Percentiles rank a stretch among this genome's conserved stretches.
These are phyloP conservation scores for Drosophila suboccidentalis DNA, from an alignment of 2,888 invertebrate species.

Conservation along the genomic window DNA sequence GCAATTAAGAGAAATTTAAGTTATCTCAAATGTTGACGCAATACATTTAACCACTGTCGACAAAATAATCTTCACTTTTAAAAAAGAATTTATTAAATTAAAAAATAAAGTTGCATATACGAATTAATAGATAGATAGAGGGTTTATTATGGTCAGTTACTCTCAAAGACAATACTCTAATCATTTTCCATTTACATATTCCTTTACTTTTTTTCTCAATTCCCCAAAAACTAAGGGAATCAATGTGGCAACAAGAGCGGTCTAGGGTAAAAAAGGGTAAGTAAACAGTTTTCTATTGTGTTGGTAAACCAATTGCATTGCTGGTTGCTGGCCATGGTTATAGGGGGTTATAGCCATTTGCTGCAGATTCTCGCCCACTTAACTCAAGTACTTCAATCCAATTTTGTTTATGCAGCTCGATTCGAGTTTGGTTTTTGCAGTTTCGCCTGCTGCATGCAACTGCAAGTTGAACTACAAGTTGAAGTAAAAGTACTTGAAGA, in stretches of 20 bases:
- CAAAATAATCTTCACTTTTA: not conserved
- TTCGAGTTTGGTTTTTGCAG: slow-evolving; percentile 31
- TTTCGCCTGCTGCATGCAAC: slow-evolving; percentile 33
- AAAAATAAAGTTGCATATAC: not conserved
- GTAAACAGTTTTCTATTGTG: slow-evolving; percentile 36
- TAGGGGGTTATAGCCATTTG: slow-evolving; percentile 46
- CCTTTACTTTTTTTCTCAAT: not conserved
- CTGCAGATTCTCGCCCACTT: slow-evolving; percentile 58
- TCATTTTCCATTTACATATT: not conserved
- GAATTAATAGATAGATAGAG: not conserved
- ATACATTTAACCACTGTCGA: not conserved
- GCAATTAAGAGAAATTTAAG: not conserved
- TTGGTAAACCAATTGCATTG: slow-evolving; percentile 38
- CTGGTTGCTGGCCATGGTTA: slow-evolving; percentile 6
- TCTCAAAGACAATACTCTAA: not conserved
- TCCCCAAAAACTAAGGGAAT: slow-evolving; percentile 33
- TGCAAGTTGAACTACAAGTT: slow-evolving; percentile 22
- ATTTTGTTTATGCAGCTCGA: slow-evolving; percentile 59
- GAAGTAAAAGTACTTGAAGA: slow-evolving; percentile 20
- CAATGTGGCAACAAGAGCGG: slow-evolving; percentile 18
- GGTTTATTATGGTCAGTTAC: not conserved
- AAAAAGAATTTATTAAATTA: too few species aligned
- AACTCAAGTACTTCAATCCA: slow-evolving; percentile 59
- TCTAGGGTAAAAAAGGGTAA: not conserved
- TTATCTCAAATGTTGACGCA: not conserved